Conservation (phyloP, 2,888 invertebrate genomes). For the Hyposoter dolosus region DNA sequence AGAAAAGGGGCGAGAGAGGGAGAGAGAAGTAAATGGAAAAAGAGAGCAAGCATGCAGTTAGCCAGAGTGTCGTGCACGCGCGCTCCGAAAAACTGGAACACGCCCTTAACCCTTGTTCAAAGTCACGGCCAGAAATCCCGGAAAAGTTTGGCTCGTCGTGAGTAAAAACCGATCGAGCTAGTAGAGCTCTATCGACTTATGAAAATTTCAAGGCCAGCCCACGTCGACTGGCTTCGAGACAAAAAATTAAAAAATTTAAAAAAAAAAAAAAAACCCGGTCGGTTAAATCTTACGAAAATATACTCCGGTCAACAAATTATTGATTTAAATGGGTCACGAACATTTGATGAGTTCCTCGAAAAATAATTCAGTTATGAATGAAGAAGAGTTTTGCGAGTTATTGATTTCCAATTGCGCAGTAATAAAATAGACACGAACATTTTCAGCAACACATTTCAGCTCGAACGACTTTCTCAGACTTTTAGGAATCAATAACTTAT, state of each 20-base stretch:
- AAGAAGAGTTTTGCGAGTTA: neutral
- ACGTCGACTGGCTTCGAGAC: neutral
- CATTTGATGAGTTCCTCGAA: neutral
- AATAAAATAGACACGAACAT: neutral
- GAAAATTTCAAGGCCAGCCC: conserved; percentile 4
- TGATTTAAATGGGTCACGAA: neutral
- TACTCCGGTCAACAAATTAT: neutral
- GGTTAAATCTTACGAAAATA: neutral
- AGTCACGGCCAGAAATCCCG: conserved; percentile 47
- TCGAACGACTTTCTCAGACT: neutral
- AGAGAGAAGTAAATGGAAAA: neutral
- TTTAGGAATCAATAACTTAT: neutral
- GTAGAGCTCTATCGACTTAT: neutral
- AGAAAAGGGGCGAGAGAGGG: conserved; percentile 41
- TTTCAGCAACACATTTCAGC: neutral
- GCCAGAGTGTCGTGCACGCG: conserved; percentile 28
- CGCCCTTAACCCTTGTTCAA: conserved; percentile 65
- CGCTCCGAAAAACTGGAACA: conserved; percentile 59
- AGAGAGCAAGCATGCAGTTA: conserved; percentile 22
- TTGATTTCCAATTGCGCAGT: neutral
- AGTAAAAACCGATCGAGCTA: conserved; percentile 14
- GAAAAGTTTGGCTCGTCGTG: conserved; percentile 37
- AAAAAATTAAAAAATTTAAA: neutral
- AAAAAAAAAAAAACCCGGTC: neutral
- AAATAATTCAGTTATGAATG: neutral